Evolutionary conservation across 2,888 invertebrate species (phyloP).

Genomic region (Parochlus steinenii): DNA sequence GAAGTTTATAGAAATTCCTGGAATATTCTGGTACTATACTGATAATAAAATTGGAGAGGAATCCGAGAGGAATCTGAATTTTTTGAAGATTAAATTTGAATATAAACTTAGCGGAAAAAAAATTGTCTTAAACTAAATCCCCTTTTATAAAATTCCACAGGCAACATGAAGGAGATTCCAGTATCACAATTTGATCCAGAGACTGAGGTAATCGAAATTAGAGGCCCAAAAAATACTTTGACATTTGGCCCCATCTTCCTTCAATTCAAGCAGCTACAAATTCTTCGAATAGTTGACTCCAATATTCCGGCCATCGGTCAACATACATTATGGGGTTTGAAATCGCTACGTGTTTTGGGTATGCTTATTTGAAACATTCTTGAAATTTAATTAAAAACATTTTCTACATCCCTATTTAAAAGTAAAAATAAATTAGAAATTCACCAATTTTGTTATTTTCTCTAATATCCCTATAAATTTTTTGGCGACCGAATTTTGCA

Average conservation of each 20-base stretch:
- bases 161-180: conserved; percentile 49
- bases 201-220: conserved; percentile 48
- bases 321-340: conserved; percentile 67
- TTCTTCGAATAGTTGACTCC: conserved; percentile 54
- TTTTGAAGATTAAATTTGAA: background rate
- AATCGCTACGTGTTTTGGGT: conserved; percentile 34
- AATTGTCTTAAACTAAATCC: background rate
- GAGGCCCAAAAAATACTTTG: conserved; percentile 48
- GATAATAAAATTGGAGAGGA: background rate
- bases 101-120: background rate
- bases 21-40: conserved; percentile 9
- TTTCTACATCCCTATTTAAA: too few relatives aligned
- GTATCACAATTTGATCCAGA: conserved; percentile 42
- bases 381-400: too few relatives aligned
- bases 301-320: conserved; percentile 61
- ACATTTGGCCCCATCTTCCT: conserved; percentile 56
- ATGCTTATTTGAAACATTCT: too few relatives aligned
- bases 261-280: conserved; percentile 41
- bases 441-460: conserved; percentile 5
- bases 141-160: conserved; percentile 22
- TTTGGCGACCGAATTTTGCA: conserved; percentile 21
- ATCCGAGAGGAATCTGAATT: background rate
- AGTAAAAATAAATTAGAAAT: too few relatives aligned
- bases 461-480: too few relatives aligned
- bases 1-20: conserved; percentile 13